Evolutionary conservation across 2,888 invertebrate genomes (phyloP), one percentile per base, ranked within the genome.

Genomic region (Cenopis cana): DNA sequence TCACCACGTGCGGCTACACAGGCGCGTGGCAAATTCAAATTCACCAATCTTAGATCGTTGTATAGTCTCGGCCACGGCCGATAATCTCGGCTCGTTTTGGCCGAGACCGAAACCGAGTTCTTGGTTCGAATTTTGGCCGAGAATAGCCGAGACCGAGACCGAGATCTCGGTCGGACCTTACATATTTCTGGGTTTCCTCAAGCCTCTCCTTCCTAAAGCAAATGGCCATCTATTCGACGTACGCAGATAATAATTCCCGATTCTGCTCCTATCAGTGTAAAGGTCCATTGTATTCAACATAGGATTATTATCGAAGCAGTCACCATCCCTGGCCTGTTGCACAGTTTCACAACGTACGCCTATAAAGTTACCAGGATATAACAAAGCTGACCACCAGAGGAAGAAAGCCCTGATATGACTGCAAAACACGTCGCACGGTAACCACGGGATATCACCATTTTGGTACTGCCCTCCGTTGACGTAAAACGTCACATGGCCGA

Each of bases 401-500:
- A 80, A 80, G 20, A 74, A 84, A 0, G 85, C 73, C 10, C 86
- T 75, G 0, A 84, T 57, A 68, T 88, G 88, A 64, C 88, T 87
- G 62, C 88, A 88, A 0, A 84, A 0, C 0, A 78, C 73, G 29
- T 76, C 79, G 46, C 88, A 88, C 0, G 84, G 84, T 6, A 79
- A 72, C 81, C 81, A 83, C 0, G 82, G 5, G 0, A 83, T 2
- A 24, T 84, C 83, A 0, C 83, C 85, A 0, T 86, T 84, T 69
- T 88, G 88, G 55, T 75, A 86, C 66, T 90, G 90, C 0, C 82
- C 82, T 5, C 81, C 81, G 61, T 82, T 82, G 1, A 82, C 74
- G 62, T 82, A 82, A 46, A 79, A 80, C 59, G 78, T 76, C 0
- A 81, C 75, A 29, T 81, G 82, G 0, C 82, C 84, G 8, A 76